Conservation (phyloP, 2,888 invertebrate species). For the Thumatha senex region DNA sequence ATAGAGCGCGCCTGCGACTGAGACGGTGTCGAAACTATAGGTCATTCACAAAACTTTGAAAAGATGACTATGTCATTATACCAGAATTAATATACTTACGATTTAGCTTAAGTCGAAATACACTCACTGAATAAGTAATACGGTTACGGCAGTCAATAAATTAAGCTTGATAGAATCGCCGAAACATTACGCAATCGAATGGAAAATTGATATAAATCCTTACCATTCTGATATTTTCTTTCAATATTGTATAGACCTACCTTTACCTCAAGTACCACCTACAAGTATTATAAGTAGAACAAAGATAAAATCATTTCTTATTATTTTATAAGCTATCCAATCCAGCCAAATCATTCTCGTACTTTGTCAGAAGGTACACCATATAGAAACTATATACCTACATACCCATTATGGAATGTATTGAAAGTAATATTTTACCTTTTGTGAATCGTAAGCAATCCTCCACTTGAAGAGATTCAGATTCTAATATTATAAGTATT, state of each 20-base stretch:
- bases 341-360: slow-evolving; percentile 5
- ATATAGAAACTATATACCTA: too few relatives aligned
- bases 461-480: slow-evolving; percentile 48
- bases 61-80: too few relatives aligned
- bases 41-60: too few relatives aligned
- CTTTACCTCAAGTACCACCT: too few relatives aligned
- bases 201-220: slow-evolving; percentile 26
- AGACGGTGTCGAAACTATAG: too few relatives aligned
- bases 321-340: slow-evolving; percentile 30
- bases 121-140: slow-evolving; percentile 11
- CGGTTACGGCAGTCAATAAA: slow-evolving; percentile 21
- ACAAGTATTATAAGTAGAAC: slow-evolving; percentile 26
- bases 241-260: slow-evolving; percentile 14
- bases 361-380: slow-evolving; percentile 16
- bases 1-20: too few relatives aligned
- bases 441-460: slow-evolving; percentile 52
- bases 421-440: slow-evolving; percentile 53
- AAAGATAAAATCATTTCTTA: slow-evolving; percentile 20
- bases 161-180: slow-evolving; percentile 15
- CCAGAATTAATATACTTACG: neutral
- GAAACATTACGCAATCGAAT: slow-evolving; percentile 18
- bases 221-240: slow-evolving; percentile 9
- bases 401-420: slow-evolving; percentile 23
- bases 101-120: slow-evolving; percentile 8
- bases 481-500: slow-evolving; percentile 37